Evolutionary conservation across 2,888 invertebrate genomes (phyloP), one percentile per base, ranked within the genome.

Genomic region (Platycnemis pennipes): DNA sequence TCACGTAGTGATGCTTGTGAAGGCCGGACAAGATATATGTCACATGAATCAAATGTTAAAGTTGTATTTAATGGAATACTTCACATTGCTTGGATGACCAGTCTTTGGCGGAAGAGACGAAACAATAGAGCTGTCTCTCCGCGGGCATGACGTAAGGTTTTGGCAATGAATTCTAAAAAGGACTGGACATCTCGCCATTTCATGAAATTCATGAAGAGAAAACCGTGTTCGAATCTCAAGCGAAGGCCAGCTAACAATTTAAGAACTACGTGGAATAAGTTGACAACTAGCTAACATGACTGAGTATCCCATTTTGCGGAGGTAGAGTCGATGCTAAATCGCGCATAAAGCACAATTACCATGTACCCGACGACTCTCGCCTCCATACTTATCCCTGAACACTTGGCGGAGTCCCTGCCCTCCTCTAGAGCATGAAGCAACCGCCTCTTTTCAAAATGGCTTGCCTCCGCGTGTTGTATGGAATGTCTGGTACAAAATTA

Each of bases 121-220:
- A 26, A 69, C 91, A 91, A 69, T 91, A 44, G 63, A 69, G 91
- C 63, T 26, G 63, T 91, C 69, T 69, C 44, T 91, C 63, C 69
- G 22, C n/a, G 44, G 91, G n/a, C 63, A 63, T 91, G 91, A 91
- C 91, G 91, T 91, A 91, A 91, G 91, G 91, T 69, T 91, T 91
- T 63, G 91, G 91, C 91, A 63, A 91, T 63, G 69, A 44, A 63
- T 44, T 44, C 63, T 63, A 11, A n/a, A 77, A 37, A 77, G 16
- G 53, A 42, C 53, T 8, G 37, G 89, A 56, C 89, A 89, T 89
- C 56, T 53, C 89, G 89, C 91, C 91, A 69, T 91, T 91, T 91
- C 91, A 91, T 91, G 91, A 91, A 91, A 91, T 91, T 91, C 91
- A 63, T 77, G 77, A 91, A 44, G 91, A 69, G 91, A 63, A 69